Conservation (phyloP, 2,113 vertebrate genomes). For the Ameiurus melas region DNA sequence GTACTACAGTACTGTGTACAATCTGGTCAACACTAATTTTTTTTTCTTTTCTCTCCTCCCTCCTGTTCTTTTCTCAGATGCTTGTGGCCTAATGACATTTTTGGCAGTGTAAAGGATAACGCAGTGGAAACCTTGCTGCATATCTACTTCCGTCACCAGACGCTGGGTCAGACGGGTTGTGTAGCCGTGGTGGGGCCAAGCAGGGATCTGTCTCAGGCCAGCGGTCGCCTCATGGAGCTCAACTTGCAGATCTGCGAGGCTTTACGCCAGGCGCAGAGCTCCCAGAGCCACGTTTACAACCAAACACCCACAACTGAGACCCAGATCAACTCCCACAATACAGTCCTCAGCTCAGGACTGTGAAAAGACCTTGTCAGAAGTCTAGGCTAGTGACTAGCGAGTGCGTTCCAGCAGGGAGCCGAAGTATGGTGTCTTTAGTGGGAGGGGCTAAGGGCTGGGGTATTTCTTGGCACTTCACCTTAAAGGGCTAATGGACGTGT, state of each 20-base stretch:
- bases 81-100: conserved; percentile 95
- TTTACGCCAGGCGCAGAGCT: conserved; percentile 82
- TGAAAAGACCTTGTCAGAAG: conserved; percentile 69
- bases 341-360: conserved; percentile 83
- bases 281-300: conserved; percentile 67
- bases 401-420: background rate
- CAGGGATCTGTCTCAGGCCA: conserved; percentile 90
- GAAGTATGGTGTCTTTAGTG: background rate
- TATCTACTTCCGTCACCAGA: conserved; percentile 98
- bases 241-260: conserved; percentile 96
- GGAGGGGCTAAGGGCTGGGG: conserved; percentile 49
- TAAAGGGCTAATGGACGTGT: conserved; percentile 75
- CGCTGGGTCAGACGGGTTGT: conserved; percentile 92
- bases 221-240: conserved; percentile 91
- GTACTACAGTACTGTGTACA: background rate
- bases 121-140: conserved; percentile 90
- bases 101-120: conserved; percentile 86
- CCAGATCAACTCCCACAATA: conserved; percentile 48
- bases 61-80: conserved; percentile 68
- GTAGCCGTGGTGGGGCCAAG: conserved; percentile 89
- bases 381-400: background rate
- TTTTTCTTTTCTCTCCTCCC: background rate
- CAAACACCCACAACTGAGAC: conserved; percentile 55
- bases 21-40: background rate
- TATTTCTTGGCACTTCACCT: conserved; percentile 62